A percentile compares a stretch with the other conserved stretches of the same genome.
Conservation (phyloP, 2,797 vertebrate genomes). For the Arctocebus calabarensis region DNA sequence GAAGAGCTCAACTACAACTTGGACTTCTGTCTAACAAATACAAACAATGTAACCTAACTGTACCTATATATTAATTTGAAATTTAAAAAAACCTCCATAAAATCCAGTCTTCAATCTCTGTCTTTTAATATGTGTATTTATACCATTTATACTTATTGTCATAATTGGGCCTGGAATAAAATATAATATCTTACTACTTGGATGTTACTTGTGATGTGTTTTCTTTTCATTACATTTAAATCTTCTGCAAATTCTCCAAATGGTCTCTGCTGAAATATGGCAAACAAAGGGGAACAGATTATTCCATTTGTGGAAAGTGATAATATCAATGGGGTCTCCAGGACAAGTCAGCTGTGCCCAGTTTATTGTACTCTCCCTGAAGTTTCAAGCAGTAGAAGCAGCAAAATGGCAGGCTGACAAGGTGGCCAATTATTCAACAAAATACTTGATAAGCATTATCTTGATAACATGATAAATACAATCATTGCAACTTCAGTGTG, state of each 20-base stretch:
- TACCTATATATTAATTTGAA: too few relatives aligned
- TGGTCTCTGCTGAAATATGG: neutral
- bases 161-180: constrained; percentile 1
- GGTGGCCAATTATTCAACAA: neutral
- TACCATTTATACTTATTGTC: constrained; percentile 2
- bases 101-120: neutral
- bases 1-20: too few relatives aligned
- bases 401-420: neutral
- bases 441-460: neutral
- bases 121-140: neutral
- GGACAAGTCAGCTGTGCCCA: neutral
- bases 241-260: constrained; percentile 12
- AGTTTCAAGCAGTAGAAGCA: neutral
- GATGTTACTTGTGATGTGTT: neutral
- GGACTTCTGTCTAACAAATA: too few relatives aligned
- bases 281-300: neutral
- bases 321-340: neutral
- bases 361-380: neutral
- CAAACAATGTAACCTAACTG: too few relatives aligned
- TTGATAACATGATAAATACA: neutral
- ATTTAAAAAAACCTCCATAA: too few relatives aligned
- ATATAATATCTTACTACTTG: neutral
- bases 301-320: neutral
- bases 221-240: neutral
- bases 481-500: neutral